These are phyloP conservation scores for Ylistrum balloti DNA, from an alignment of 1,140 invertebrate species.

Conservation along the genomic window DNA sequence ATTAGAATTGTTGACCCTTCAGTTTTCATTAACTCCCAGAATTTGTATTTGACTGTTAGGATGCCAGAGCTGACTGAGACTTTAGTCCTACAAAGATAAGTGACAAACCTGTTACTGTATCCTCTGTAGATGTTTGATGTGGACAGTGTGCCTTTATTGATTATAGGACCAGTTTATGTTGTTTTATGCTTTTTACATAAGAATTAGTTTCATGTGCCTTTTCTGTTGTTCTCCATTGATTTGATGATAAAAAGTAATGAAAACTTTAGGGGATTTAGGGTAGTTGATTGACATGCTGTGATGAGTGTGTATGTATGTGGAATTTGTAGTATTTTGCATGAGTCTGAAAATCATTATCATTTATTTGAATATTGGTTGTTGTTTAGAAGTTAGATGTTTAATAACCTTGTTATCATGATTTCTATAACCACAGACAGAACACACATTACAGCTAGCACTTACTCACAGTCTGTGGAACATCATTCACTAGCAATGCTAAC, in stretches of 20 bases:
- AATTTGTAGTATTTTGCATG: not conserved
- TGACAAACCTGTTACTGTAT: too few relatives aligned
- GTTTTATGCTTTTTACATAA: not conserved
- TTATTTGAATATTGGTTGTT: conserved; percentile 40
- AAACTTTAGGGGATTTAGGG: not conserved
- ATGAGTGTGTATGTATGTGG: conserved; percentile 5
- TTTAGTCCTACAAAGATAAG: too few relatives aligned
- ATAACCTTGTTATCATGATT: too few relatives aligned
- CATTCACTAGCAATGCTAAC: too few relatives aligned
- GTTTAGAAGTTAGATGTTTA: not conserved
- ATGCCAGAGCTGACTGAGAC: too few relatives aligned
- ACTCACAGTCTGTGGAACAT: too few relatives aligned
- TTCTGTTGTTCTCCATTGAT: not conserved
- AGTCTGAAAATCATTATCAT: not conserved
- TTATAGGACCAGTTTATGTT: not conserved
- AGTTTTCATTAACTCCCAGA: too few relatives aligned
- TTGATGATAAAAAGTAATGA: too few relatives aligned
- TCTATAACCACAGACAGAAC: too few relatives aligned
- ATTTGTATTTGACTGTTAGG: too few relatives aligned
- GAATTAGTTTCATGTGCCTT: not conserved
- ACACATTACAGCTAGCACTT: too few relatives aligned
- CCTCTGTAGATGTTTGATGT: not conserved
- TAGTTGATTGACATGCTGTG: not conserved
- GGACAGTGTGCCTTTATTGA: conserved; percentile 24
- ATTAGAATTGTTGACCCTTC: too few relatives aligned